Percentiles rank a stretch among this genome's conserved stretches.
Conservation (phyloP, 2,113 vertebrate species). For the Accipiter cooperii region DNA sequence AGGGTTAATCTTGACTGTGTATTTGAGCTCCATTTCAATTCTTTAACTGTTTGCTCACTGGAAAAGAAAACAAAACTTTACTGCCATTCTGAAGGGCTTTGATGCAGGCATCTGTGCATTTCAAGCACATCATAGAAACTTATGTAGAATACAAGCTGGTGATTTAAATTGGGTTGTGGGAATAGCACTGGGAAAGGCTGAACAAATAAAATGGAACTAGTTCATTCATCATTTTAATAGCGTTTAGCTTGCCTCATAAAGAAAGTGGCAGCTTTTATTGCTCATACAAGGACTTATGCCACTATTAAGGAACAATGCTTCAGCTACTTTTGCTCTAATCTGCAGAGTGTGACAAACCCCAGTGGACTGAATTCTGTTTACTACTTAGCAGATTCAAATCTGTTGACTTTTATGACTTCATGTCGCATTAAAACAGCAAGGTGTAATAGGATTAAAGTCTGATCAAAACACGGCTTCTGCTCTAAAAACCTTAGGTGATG, state of each 20-base stretch:
- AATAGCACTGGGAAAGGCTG: constrained; percentile 3
- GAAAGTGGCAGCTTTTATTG: constrained; percentile 39
- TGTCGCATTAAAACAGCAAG: not conserved
- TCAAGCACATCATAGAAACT: not conserved
- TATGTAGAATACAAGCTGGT: not conserved
- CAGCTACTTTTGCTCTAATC: not conserved
- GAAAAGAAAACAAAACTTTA: not conserved
- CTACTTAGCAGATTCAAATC: not conserved
- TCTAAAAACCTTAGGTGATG: not conserved
- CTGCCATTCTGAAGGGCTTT: not conserved
- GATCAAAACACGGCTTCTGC: not conserved
- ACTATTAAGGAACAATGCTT: not conserved
- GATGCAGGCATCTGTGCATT: not conserved
- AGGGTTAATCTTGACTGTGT: not conserved
- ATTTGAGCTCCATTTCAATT: not conserved
- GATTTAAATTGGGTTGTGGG: constrained; percentile 30
- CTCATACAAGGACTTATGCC: constrained; percentile 21
- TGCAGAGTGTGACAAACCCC: not conserved
- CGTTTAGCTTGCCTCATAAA: constrained; percentile 46
- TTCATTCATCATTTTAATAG: constrained; percentile 57
- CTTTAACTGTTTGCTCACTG: constrained; percentile 18
- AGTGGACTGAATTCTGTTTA: not conserved
- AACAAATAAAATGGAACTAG: constrained; percentile 53
- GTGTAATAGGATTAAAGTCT: not conserved
- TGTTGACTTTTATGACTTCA: not conserved